Evolutionary conservation across 2,888 invertebrate genomes (phyloP), one percentile per base, ranked within the genome.

Genomic region (Drosophila histrio): DNA sequence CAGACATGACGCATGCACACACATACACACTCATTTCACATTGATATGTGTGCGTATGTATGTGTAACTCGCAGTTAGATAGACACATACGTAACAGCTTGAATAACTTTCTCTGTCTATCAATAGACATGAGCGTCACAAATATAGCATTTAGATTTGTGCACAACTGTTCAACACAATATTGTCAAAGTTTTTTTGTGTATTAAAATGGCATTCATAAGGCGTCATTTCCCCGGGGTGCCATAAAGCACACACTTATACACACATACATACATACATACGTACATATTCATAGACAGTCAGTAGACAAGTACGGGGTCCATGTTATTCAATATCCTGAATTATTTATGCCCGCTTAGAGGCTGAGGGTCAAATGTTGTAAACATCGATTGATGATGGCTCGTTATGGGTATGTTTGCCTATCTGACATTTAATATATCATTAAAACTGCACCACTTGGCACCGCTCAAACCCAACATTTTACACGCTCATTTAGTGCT

Each of bases 151-250:
- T 68, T 72, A 39, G 67, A 74, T 68, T 73, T 58, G 47, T 53
- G 49, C 43, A 34, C 49, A 59, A 64, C 54, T 77, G 64, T 70
- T 76, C 49, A 39, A 72, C 78, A 72, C 78, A 80, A 84, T 77
- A 84, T 84, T 84, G 84, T 57, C 69, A 72, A 87, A 82, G 81
- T 80, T 79, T 44, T 63, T 30, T 52, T 68, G 24, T 53, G 50
- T 75, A 84, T 81, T 70, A 77, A 78, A 75, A 68, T 67, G 66
- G 47, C 78, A 77, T 72, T 84, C 75, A 84, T 68, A 87, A 65
- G 72, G 81, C 82, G 78, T 81, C 85, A 67, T 53, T 71, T 81
- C 81, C 85, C 72, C 19, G 19, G 87, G 72, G 82, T 70, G 82
- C 64, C 78, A 84, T 87, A 79, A 76, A 49, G 44, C 44, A 28